Evolutionary conservation across 2,113 vertebrate species (phyloP).

Genomic region (Neodon shergylaensis): DNA sequence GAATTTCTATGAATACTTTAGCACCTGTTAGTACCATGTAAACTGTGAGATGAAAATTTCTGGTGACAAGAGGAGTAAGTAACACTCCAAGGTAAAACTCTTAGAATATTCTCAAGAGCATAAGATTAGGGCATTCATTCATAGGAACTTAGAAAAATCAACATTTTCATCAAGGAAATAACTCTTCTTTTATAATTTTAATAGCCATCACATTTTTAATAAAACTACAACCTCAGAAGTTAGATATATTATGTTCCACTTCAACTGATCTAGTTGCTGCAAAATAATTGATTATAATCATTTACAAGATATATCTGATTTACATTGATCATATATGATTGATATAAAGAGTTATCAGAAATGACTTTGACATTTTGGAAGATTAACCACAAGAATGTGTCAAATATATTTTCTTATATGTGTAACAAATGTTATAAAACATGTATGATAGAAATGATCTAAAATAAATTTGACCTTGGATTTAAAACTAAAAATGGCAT

Average conservation of each 20-base stretch:
- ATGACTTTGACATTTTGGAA: conserved; percentile 32
- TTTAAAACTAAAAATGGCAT: conserved; percentile 38
- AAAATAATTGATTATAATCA: conserved; percentile 49
- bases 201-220: conserved; percentile 30
- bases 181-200: conserved; percentile 50
- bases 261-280: conserved; percentile 50
- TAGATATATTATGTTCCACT: not conserved
- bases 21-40: not conserved
- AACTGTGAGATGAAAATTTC: not conserved
- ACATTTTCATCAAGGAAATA: conserved; percentile 38
- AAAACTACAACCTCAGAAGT: conserved; percentile 2
- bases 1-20: conserved; percentile 5
- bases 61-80: conserved; percentile 42
- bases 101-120: conserved; percentile 33
- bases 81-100: not conserved
- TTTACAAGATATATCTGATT: conserved; percentile 58
- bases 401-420: conserved; percentile 23
- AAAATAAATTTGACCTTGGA: conserved; percentile 5
- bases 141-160: not conserved
- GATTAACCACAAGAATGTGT: not conserved
- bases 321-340: conserved; percentile 23
- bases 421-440: conserved; percentile 11
- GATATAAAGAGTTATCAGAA: conserved; percentile 36
- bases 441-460: not conserved
- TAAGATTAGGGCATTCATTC: not conserved